phyloP scores from a whole-genome alignment of 92 coral and sea anemone genomes.

The Diadumene lineata region DNA sequence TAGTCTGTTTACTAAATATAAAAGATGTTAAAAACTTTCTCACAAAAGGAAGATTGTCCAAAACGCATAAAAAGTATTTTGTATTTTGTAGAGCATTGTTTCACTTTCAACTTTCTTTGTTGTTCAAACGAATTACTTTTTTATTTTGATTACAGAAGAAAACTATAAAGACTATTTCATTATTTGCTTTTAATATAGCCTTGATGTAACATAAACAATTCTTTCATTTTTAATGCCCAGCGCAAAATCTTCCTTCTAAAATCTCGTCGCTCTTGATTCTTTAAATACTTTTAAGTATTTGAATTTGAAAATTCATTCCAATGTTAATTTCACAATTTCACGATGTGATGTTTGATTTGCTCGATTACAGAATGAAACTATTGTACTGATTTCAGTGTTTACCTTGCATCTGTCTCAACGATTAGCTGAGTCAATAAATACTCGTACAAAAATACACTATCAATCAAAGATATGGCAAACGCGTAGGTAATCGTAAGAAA shows the following conservation, averaged over 20 bases:
- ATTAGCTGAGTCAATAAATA: constrained; percentile 4
- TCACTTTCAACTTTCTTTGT: background rate
- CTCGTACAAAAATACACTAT: constrained; percentile 5
- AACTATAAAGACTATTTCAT: background rate
- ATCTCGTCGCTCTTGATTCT: no score
- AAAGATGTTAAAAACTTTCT: no score
- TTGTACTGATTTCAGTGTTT: background rate
- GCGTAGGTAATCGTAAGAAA: background rate
- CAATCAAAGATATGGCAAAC: background rate
- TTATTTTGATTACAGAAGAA: background rate
- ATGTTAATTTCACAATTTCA: background rate
- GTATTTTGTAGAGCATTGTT: background rate
- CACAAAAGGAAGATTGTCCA: no score
- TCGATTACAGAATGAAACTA: background rate
- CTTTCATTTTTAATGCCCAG: no score
- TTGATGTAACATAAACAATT: no score
- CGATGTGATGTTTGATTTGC: background rate
- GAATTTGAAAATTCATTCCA: background rate
- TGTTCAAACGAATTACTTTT: background rate
- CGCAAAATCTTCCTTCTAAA: no score
- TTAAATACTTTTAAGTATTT: no score
- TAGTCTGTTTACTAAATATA: no score
- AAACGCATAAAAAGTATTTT: no score
- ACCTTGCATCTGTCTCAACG: background rate
- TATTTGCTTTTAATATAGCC: background rate